Evolutionary conservation across 2,888 invertebrate species (phyloP).

Genomic region (Dryocosmus kuriphilus): DNA sequence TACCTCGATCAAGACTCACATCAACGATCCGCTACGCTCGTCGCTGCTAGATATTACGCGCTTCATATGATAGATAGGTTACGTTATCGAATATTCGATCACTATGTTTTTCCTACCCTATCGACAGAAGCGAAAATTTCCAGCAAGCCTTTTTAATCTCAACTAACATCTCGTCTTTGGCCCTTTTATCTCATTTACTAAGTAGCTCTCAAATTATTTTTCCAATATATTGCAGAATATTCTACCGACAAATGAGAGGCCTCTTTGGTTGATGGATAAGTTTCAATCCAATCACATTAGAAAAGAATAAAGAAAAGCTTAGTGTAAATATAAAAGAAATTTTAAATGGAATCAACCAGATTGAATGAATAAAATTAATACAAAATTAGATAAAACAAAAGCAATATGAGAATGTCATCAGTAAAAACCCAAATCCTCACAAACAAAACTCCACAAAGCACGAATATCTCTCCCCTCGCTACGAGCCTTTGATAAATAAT

Average conservation of each 20-base stretch:
- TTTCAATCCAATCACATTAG: neutral
- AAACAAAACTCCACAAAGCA: neutral
- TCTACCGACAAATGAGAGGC: neutral
- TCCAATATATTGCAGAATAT: constrained; percentile 17
- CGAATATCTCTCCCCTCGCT: neutral
- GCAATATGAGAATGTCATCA: neutral
- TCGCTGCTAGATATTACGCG: constrained; percentile 62
- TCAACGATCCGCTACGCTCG: constrained; percentile 37
- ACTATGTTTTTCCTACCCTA: constrained; percentile 13
- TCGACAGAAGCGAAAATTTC: constrained; percentile 27
- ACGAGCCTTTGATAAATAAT: neutral
- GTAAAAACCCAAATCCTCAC: neutral
- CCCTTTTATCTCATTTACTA: neutral
- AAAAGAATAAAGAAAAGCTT: too few relatives aligned
- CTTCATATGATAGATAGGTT: constrained; percentile 69
- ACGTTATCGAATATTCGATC: constrained; percentile 67
- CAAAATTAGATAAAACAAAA: neutral
- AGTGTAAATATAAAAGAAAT: too few relatives aligned
- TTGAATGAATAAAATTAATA: too few relatives aligned
- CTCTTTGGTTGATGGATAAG: neutral
- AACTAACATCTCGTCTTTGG: constrained; percentile 1
- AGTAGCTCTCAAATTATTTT: constrained; percentile 2
- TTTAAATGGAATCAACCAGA: too few relatives aligned
- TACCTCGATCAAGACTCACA: constrained; percentile 38
- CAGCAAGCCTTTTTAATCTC: constrained; percentile 11